These are phyloP conservation scores for Xestia sexstrigata DNA, from an alignment of 2,888 invertebrate genomes.

Conservation along the genomic window DNA sequence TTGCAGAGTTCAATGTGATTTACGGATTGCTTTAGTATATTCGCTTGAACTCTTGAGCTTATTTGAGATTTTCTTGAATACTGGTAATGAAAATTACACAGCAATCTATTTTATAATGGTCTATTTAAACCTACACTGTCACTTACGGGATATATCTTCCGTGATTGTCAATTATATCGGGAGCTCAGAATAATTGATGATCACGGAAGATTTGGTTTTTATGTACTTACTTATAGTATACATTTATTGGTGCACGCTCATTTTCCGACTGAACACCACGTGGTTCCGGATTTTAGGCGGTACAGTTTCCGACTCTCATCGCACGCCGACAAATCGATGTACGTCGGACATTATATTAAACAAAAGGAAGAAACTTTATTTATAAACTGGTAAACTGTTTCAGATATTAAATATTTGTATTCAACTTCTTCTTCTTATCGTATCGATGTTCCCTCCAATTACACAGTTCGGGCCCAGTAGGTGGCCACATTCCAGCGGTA, in stretches of 20 bases:
- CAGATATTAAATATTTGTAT: background rate
- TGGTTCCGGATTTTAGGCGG: background rate
- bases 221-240: too few relatives aligned
- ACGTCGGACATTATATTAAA: background rate
- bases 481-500: too few relatives aligned
- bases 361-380: background rate
- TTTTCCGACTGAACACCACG: background rate
- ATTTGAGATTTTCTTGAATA: background rate
- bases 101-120: background rate
- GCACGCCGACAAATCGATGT: background rate
- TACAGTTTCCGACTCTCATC: background rate
- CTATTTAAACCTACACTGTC: background rate
- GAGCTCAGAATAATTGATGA: too few relatives aligned
- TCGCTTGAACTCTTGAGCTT: background rate
- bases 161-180: too few relatives aligned
- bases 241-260: too few relatives aligned
- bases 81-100: background rate
- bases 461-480: too few relatives aligned
- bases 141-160: too few relatives aligned
- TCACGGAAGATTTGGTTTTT: background rate
- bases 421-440: too few relatives aligned
- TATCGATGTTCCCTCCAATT: too few relatives aligned
- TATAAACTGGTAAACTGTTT: too few relatives aligned
- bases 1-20: background rate
- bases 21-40: background rate